These are phyloP conservation scores for Ariopsis seemanni DNA, from an alignment of 2,113 vertebrate species.

Conservation along the genomic window DNA sequence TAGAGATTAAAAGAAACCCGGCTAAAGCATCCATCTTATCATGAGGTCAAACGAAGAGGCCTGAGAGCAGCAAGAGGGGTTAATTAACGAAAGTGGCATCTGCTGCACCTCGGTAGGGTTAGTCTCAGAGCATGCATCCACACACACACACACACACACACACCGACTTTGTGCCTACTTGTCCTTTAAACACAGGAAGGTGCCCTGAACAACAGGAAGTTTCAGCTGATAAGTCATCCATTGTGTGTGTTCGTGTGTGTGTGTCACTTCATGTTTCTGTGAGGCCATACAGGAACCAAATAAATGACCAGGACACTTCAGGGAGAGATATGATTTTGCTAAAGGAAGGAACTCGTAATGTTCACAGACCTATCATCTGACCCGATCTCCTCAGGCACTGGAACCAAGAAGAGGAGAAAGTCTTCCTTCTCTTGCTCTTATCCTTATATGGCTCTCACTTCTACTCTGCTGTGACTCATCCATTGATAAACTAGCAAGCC, in stretches of 20 bases:
- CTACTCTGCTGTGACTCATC: not conserved
- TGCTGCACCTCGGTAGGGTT: conserved; percentile 65
- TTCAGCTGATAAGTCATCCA: conserved; percentile 60
- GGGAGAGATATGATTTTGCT: conserved; percentile 18
- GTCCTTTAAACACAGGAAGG: conserved; percentile 65
- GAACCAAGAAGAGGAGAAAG: conserved; percentile 27
- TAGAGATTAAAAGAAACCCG: conserved; percentile 65
- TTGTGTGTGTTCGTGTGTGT: conserved; percentile 43
- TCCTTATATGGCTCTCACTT: not conserved
- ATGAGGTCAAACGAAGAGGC: conserved; percentile 60
- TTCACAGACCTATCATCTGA: conserved; percentile 25
- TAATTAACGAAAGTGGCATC: conserved; percentile 73
- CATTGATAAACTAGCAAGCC: not conserved
- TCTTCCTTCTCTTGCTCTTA: not conserved
- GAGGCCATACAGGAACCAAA: conserved; percentile 29
- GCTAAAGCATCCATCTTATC: conserved; percentile 66
- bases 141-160: conserved; percentile 35
- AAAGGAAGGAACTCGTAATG: conserved; percentile 38
- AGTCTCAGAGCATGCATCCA: not conserved
- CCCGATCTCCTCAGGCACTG: conserved; percentile 25
- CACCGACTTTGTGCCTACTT: not conserved
- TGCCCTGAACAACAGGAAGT: conserved; percentile 59
- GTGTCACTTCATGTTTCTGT: not conserved
- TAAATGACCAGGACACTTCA: conserved; percentile 23
- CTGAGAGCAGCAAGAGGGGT: conserved; percentile 62